Evolutionary conservation across 2,113 vertebrate species (phyloP), one percentile per base, ranked within the genome.

Genomic region (Odobenus rosmarus): DNA sequence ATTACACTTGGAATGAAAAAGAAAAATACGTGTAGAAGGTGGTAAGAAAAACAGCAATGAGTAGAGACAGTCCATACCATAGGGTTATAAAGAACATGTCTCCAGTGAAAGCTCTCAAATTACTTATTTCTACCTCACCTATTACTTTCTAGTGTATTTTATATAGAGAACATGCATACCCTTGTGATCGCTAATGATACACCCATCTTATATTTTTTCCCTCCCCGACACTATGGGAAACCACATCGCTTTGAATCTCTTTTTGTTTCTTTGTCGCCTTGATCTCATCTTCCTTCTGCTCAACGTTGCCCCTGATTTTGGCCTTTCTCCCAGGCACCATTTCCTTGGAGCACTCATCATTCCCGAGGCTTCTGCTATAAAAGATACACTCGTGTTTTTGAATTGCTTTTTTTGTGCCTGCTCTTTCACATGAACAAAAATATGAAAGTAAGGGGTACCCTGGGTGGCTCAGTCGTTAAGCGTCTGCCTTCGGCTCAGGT

Each of bases 211-310:
- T 33, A 24, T 86, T 82, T 57, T 62, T 53, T 19, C 6, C 13
- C 5, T 72, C 26, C 14, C n/a, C 19, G 33, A 1, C 3, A 19
- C 3, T 36, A 16, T 46, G 21, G 49, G 86, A 89, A 89, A 21
- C 23, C 46, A 51, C 1, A 11, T 23, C 39, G 36, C 59, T 74
- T 36, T 23, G 10, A 76, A 24, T 76, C 15, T 89, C 1, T 80
- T 82, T 84, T n/a, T 64, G 8, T 49, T 90, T 71, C 26, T 84
- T 86, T 86, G 36, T 81, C 39, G 61, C 15, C 49, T 83, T 91
- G 55, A 88, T 86, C 88, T 94, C 59, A 24, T 81, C 49, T 94
- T 88, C 33, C 93, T 97, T 95, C 77, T 97, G 71, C 31, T 96
- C 59, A 49, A 36, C 46, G 31, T 86, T 55, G 28, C 64, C 74